Evolutionary conservation across 2,888 invertebrate species (phyloP).

Genomic region (Leucophenga maculata): DNA sequence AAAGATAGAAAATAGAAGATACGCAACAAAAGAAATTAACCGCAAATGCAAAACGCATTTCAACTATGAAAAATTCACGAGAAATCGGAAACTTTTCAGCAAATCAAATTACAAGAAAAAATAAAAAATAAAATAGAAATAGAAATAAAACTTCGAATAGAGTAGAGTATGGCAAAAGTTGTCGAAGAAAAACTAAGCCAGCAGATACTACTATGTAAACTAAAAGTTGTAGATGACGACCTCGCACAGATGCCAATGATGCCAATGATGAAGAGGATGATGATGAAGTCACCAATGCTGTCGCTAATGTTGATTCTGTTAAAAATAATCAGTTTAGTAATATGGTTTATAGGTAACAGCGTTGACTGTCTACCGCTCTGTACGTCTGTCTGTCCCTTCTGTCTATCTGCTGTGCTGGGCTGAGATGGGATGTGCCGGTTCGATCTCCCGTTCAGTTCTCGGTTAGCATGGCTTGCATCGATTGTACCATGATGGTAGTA

Average conservation of each 20-base stretch:
- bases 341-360: constrained; percentile 21
- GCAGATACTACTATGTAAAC: neutral
- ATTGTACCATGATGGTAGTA: constrained; percentile 26
- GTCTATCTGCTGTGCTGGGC: neutral
- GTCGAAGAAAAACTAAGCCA: neutral
- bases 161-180: neutral
- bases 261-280: constrained; percentile 56
- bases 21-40: constrained; percentile 22
- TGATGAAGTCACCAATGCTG: constrained; percentile 35
- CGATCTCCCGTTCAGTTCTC: neutral
- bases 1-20: neutral
- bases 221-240: constrained; percentile 34
- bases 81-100: constrained; percentile 65
- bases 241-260: constrained; percentile 38
- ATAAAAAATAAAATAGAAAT: constrained; percentile 33
- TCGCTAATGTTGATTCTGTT: constrained; percentile 48
- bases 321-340: constrained; percentile 41
- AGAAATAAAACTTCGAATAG: too few relatives aligned
- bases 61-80: constrained; percentile 50
- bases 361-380: neutral
- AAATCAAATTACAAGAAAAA: constrained; percentile 60
- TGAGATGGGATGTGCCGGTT: too few relatives aligned
- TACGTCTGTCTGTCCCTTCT: constrained; percentile 1
- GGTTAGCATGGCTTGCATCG: constrained; percentile 25
- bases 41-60: constrained; percentile 21